Percentiles rank a stretch among this genome's conserved stretches.
These are phyloP conservation scores for Halcyon leucocephala DNA, from an alignment of 2,797 vertebrate genomes.

Conservation along the genomic window DNA sequence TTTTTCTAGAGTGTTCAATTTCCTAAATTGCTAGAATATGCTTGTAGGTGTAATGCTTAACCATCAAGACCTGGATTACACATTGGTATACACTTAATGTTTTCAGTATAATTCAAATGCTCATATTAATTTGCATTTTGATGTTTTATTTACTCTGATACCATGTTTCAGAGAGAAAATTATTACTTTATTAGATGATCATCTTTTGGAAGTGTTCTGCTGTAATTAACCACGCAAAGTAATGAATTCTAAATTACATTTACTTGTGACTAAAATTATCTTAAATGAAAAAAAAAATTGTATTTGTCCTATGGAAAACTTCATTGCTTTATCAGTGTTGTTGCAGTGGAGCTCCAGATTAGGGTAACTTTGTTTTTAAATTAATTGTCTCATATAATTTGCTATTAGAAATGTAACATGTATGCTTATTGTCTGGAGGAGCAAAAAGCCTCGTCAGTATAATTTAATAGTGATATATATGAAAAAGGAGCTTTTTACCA, in stretches of 20 bases:
- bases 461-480: slow-evolving; percentile 25
- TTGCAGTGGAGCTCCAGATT: slow-evolving; percentile 69
- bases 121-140: slow-evolving; percentile 30
- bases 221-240: slow-evolving; percentile 77
- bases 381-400: slow-evolving; percentile 79
- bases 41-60: not conserved
- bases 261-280: slow-evolving; percentile 74
- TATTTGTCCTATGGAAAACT: slow-evolving; percentile 67
- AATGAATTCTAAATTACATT: slow-evolving; percentile 76
- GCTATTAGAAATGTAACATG: slow-evolving; percentile 56
- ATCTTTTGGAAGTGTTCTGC: slow-evolving; percentile 61
- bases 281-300: slow-evolving; percentile 23
- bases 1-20: accelerated
- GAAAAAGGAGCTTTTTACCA: slow-evolving; percentile 30
- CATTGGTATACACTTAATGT: not conserved
- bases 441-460: slow-evolving; percentile 40
- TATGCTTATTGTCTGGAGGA: slow-evolving; percentile 19
- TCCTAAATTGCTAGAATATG: not conserved
- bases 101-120: not conserved
- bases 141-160: slow-evolving; percentile 59
- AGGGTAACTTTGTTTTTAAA: slow-evolving; percentile 77
- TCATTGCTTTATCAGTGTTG: slow-evolving; percentile 64
- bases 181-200: slow-evolving; percentile 68
- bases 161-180: slow-evolving; percentile 51
- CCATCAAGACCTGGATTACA: not conserved